Evolutionary conservation across 2,888 invertebrate species (phyloP), one percentile per base, ranked within the genome.

Genomic region (Agonopterix subpropinquella): DNA sequence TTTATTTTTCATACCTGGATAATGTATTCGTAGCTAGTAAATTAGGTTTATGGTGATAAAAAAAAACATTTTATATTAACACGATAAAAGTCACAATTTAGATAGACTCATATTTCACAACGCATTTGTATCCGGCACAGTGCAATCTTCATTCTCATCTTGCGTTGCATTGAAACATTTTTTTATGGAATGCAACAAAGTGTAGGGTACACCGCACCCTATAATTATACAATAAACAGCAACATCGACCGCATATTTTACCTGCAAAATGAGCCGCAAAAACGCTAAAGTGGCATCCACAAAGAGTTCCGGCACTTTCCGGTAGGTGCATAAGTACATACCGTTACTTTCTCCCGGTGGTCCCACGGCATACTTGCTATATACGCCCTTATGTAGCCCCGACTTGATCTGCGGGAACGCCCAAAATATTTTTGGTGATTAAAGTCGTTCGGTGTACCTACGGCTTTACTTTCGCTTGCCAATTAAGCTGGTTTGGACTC

Each of bases 381-480:
- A 28, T 28, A 28, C 28, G 28, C 65, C 64, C 66, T 59, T 67
- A 71, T 65, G 54, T 28, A 28, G 28, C 57, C 53, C 55, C 64
- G 71, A 75, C 81, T 68, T 62, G 80, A 77, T 73, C 59, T 67
- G 62, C 77, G 64, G 85, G 81, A 85, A 82, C 86, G 83, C 85
- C 87, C 86, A 85, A 84, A 80, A 65, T 65, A 64, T 68, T 68
- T 50, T 70, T 65, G 73, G 72, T 79, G 81, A 86, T 86, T 86
- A 80, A 85, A 82, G 62, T 70, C 66, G 71, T 66, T 64, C 71
- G 64, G 71, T 77, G 70, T 74, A 70, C 43, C 64, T 60, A 57
- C 59, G 61, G 53, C 75, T 74, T 78, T 79, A 82, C 81, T 83
- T 83, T 83, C 81, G 56, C 68, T 72, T 67, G 70, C 75, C 80